A percentile compares a stretch with the other conserved stretches of the same genome.
phyloP scores from a whole-genome alignment of 2,113 vertebrate species.

The Phaetusa simplex region DNA sequence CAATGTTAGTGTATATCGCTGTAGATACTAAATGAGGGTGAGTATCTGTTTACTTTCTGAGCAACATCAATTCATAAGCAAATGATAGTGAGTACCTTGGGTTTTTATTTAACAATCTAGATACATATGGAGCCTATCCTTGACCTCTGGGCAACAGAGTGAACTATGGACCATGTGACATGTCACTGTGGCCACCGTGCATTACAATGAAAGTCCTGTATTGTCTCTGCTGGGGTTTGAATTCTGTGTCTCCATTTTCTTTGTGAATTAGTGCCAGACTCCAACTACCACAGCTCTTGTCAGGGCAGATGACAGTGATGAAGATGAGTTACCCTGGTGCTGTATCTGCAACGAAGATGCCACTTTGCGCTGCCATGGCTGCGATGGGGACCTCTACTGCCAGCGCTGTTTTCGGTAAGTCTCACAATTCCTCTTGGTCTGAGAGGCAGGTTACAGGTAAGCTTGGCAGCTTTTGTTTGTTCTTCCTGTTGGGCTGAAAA shows the following conservation, averaged over 20 bases:
- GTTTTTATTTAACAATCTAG: background rate
- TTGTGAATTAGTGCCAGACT: conserved; percentile 1
- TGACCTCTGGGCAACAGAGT: background rate
- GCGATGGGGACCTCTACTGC: conserved; percentile 92
- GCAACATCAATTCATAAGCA: background rate
- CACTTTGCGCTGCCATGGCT: conserved; percentile 86
- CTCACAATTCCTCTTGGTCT: background rate
- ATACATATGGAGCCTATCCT: background rate
- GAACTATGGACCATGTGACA: background rate
- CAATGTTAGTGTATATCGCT: background rate
- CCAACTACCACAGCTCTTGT: conserved; percentile 5
- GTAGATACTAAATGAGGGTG: background rate
- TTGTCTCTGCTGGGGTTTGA: background rate
- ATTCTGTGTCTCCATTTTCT: background rate
- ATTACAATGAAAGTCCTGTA: background rate
- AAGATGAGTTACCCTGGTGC: conserved; percentile 95
- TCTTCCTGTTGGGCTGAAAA: background rate
- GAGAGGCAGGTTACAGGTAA: background rate
- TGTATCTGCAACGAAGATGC: conserved; percentile 95
- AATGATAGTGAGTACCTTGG: background rate
- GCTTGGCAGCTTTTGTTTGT: background rate
- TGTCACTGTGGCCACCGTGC: background rate
- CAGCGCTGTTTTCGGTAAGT: conserved; percentile 89
- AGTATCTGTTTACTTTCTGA: background rate
- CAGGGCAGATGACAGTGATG: conserved; percentile 74